Base-by-base conservation (phyloP, 2,888 invertebrate species). In the Epirrhoe tristata region DNA sequence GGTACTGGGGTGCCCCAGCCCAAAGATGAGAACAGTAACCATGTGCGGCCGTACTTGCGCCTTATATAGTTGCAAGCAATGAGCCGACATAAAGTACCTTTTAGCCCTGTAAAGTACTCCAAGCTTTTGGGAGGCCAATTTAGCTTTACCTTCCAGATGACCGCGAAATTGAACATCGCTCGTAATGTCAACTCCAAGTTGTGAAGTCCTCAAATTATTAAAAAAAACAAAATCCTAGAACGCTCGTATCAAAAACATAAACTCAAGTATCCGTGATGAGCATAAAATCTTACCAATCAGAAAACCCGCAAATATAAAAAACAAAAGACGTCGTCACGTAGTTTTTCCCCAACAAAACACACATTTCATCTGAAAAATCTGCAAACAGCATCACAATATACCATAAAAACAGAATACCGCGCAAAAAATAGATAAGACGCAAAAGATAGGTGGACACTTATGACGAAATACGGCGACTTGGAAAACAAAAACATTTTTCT, bases 401-500 rank as follows among this genome's bases (percentile, higher is more conserved):
- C 24, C 67, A 64, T 62, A 61, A 64, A 57, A 67, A 67, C 61
- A 62, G 56, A 56, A 67, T 48, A 57, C 43, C 52, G 54, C 61
- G 64, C 64, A 67, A 67, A 71, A 71, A 72, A 69, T 70, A 69
- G 68, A 71, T 71, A 73, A 68, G 71, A 71, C 69, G 69, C 66
- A 70, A 73, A 74, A 74, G 74, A 80, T 77, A 79, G 71, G 74
- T 78, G 79, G 75, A 80, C 76, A 81, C 81, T 83, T 84, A 86
- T 82, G 83, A 83, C 84, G 83, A 84, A 83, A 85, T 81, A 81
- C 83, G 82, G 73, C 83, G 79, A 78, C 74, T 80, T 77, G 81
- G 82, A 83, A 87, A 89, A 90, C 87, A 91, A 91, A 89, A 91
- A 86, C 88, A 90, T 90, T 90, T 91, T 90, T 89, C 91, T 90